Evolutionary conservation across 2,888 invertebrate genomes (phyloP), one percentile per base, ranked within the genome.

Genomic region (Drosophila fungiperda): DNA sequence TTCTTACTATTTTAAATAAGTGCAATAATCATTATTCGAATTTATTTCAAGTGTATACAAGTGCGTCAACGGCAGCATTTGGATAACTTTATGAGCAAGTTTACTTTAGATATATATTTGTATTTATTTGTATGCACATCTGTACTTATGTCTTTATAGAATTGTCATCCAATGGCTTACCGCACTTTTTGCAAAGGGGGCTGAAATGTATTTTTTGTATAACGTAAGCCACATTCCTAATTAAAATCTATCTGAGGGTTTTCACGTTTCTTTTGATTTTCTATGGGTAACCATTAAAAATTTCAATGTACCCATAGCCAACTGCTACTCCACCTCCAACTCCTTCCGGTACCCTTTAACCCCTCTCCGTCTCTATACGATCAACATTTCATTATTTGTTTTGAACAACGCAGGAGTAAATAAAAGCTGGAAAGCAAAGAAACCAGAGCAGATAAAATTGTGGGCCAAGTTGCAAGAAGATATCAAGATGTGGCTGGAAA

Each of bases 361-460:
- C 12, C 20, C 7, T 20, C 45, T 7, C 45, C 20, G 3, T 15
- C 12, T 3, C 12, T 61, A 65, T 42, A 49, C 33, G 32, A 49
- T 9, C 45, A 26, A 57, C 42, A 63, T 54, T 54, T 65, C 68
- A 49, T 63, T 78, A 77, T 76, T 78, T 76, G 60, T 60, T 67
- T 68, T 62, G 49, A 36, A 35, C 52, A 68, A 64, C 64, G 61
- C 33, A 36, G 26, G 42, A 48, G 59, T n/a, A 80, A 80, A 78
- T 72, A 68, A 66, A 53, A 49, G 12, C 50, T 20, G 45, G 26
- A 45, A 66, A 66, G 61, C 52, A 63, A 54, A 23, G 52, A 76
- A 77, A 42, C 36, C 59, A 52, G 52, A 29, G 29, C 26, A 62
- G 81, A 78, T 80, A 68, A 80, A 64, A 38, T 32, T 52, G 58